A percentile compares a stretch with the other conserved stretches of the same genome.
Evolutionary conservation across 2,888 invertebrate species (phyloP).

Genomic region (Hartigia nigra): DNA sequence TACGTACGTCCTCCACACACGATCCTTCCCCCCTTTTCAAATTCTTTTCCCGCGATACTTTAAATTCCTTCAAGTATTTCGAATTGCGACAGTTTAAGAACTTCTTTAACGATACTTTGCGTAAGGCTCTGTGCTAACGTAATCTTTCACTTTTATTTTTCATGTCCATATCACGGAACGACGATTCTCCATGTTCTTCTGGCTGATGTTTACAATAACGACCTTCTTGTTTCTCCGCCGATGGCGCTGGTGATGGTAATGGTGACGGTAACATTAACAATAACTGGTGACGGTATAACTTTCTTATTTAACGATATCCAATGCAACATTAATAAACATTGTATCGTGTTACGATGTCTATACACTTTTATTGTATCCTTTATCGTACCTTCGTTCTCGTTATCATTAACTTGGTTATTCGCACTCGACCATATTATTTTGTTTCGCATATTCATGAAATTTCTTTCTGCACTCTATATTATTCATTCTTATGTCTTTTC

Average conservation of each 20-base stretch:
- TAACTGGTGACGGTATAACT: slow-evolving; percentile 16
- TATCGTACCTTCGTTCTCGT: neutral
- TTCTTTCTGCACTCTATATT: neutral
- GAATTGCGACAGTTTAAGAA: too few species aligned
- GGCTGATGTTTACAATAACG: neutral
- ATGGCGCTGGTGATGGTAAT: slow-evolving; percentile 3
- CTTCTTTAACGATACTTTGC: fast-evolving
- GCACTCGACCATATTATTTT: neutral
- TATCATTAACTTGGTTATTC: neutral
- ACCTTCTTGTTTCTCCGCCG: slow-evolving; percentile 1
- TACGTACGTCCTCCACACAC: neutral
- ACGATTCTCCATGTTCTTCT: neutral
- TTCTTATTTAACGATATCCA: neutral
- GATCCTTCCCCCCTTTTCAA: too few species aligned
- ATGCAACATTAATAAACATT: neutral
- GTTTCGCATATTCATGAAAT: neutral
- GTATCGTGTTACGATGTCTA: neutral
- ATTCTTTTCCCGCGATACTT: too few species aligned
- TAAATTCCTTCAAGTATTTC: too few species aligned
- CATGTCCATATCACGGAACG: slow-evolving; percentile 15
- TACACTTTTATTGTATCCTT: neutral
- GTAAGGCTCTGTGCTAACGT: neutral
- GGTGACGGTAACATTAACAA: slow-evolving; percentile 10
- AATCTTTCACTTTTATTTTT: slow-evolving; percentile 12
- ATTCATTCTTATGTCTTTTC: neutral